Conservation (phyloP, 2,888 invertebrate genomes). For the Dryobotodes eremita region DNA sequence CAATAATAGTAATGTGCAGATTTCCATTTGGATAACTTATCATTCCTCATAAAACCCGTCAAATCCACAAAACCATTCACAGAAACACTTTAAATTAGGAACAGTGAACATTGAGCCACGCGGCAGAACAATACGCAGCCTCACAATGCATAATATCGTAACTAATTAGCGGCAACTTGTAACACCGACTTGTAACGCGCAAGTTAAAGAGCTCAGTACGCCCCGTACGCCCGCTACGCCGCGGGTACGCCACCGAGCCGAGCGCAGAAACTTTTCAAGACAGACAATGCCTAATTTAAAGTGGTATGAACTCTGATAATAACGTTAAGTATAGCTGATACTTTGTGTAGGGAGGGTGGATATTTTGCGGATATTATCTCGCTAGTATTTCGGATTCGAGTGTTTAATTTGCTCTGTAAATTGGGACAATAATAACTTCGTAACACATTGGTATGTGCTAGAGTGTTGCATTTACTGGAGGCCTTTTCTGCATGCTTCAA, state of each 20-base stretch:
- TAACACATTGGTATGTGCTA: background rate
- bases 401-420: background rate
- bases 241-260: slow-evolving; percentile 13
- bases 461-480: background rate
- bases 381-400: background rate
- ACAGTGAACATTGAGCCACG: slow-evolving; percentile 12
- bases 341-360: slow-evolving; percentile 46
- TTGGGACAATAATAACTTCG: background rate
- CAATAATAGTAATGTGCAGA: background rate
- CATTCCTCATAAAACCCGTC: background rate
- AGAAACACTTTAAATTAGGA: slow-evolving; percentile 9
- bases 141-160: slow-evolving; percentile 69
- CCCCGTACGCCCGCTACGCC: slow-evolving; percentile 28
- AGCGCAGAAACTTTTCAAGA: slow-evolving; percentile 64
- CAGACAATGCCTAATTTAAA: slow-evolving; percentile 73
- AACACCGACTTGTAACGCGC: slow-evolving; percentile 47
- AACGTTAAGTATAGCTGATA: slow-evolving; percentile 70
- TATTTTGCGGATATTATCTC: slow-evolving; percentile 27
- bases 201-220: slow-evolving; percentile 61
- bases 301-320: slow-evolving; percentile 72
- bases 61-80: slow-evolving; percentile 16
- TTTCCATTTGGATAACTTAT: background rate
- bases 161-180: slow-evolving; percentile 69
- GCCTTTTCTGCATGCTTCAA: background rate
- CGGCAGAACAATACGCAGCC: slow-evolving; percentile 54